These are phyloP conservation scores for Pachyuromys duprasi DNA, from an alignment of 2,797 vertebrate species.

Conservation along the genomic window DNA sequence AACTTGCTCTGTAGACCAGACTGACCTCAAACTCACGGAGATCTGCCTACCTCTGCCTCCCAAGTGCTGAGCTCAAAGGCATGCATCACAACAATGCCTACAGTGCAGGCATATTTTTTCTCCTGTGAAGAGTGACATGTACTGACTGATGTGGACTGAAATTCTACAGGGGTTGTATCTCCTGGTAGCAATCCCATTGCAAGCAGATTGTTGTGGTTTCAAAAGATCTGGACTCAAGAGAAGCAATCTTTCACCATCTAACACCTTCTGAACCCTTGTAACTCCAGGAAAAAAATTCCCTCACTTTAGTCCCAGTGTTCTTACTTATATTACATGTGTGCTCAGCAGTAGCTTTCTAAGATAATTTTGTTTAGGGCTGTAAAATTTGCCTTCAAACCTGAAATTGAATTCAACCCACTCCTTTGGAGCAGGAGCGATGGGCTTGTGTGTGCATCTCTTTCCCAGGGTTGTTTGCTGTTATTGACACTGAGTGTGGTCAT, in stretches of 20 bases:
- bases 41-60: background rate
- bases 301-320: slow-evolving; percentile 70
- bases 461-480: slow-evolving; percentile 82
- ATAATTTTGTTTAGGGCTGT: slow-evolving; percentile 84
- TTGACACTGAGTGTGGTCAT: slow-evolving; percentile 78
- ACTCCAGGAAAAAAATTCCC: slow-evolving; percentile 66
- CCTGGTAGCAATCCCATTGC: slow-evolving; percentile 75
- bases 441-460: slow-evolving; percentile 75
- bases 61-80: background rate
- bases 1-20: background rate
- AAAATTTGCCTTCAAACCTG: slow-evolving; percentile 83
- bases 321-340: slow-evolving; percentile 70
- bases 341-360: slow-evolving; percentile 66
- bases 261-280: slow-evolving; percentile 55
- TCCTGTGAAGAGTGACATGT: slow-evolving; percentile 57
- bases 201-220: slow-evolving; percentile 75
- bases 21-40: background rate
- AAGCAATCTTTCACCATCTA: slow-evolving; percentile 57
- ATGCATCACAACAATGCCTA: background rate
- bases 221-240: slow-evolving; percentile 62
- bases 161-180: slow-evolving; percentile 67
- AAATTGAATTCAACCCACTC: slow-evolving; percentile 82
- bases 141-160: slow-evolving; percentile 61
- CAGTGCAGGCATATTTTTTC: background rate
- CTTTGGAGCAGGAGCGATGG: slow-evolving; percentile 72